A percentile compares a stretch with the other conserved stretches of the same genome.
These are phyloP conservation scores for Vimba vimba DNA, from an alignment of 2,113 vertebrate species.

Conservation along the genomic window DNA sequence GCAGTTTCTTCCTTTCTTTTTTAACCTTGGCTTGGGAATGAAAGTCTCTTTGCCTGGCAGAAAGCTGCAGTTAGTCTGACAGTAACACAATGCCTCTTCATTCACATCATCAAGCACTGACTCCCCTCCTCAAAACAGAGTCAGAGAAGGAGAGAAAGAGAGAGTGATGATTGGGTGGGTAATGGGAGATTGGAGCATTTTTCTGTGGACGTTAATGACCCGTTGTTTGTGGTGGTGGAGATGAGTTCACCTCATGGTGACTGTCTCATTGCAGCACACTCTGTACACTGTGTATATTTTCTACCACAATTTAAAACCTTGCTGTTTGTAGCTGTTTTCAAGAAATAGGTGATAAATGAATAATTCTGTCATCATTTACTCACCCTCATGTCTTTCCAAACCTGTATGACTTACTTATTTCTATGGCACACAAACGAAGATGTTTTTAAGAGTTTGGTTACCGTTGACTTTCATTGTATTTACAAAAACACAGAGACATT, in stretches of 20 bases:
- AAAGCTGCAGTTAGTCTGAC: constrained; percentile 44
- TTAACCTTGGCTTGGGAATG: constrained; percentile 14
- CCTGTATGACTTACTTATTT: background rate
- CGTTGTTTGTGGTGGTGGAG: constrained; percentile 37
- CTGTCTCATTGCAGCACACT: constrained; percentile 9
- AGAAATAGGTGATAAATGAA: background rate
- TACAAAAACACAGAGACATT: too few relatives aligned
- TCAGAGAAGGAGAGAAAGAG: constrained; percentile 7
- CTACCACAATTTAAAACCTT: background rate
- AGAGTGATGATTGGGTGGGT: constrained; percentile 46
- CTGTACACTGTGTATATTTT: background rate
- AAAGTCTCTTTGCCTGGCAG: constrained; percentile 45
- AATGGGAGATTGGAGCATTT: constrained; percentile 50
- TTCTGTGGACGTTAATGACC: constrained; percentile 45
- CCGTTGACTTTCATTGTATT: too few relatives aligned
- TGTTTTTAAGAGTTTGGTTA: background rate
- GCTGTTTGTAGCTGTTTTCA: background rate
- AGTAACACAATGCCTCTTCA: constrained; percentile 54
- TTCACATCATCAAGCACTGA: constrained; percentile 40
- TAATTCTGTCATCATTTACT: background rate
- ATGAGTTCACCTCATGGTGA: constrained; percentile 45
- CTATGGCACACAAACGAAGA: background rate
- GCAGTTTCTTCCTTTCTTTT: background rate
- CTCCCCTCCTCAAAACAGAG: constrained; percentile 32
- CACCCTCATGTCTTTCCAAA: background rate